Evolutionary conservation across 2,113 vertebrate species (phyloP).

Genomic region (Gadus chalcogrammus): DNA sequence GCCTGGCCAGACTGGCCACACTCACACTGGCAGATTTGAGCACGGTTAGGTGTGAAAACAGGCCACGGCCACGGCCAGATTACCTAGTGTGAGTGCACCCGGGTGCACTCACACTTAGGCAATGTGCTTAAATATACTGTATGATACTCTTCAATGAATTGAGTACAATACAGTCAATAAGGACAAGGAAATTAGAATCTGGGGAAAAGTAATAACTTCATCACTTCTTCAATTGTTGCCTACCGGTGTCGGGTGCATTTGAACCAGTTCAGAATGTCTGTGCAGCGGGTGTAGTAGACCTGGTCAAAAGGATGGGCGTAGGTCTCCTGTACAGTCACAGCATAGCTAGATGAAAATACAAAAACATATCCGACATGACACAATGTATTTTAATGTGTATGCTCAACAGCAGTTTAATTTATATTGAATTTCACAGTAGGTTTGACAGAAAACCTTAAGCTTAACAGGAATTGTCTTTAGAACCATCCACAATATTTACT

Average conservation of each 20-base stretch:
- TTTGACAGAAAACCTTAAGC: not conserved
- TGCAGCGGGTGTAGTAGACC: conserved; percentile 92
- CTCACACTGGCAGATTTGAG: too few species aligned
- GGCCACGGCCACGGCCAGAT: too few species aligned
- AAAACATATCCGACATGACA: not conserved
- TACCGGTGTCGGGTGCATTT: conserved; percentile 93
- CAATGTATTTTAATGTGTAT: not conserved
- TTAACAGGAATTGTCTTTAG: not conserved
- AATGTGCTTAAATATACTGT: too few species aligned
- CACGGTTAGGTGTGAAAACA: too few species aligned
- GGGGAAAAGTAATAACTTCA: not conserved
- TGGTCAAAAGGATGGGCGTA: conserved; percentile 92
- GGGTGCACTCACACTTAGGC: too few species aligned
- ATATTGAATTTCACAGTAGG: not conserved
- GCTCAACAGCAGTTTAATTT: not conserved
- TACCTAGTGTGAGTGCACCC: too few species aligned
- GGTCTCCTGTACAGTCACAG: conserved; percentile 90
- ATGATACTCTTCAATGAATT: not conserved
- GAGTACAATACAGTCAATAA: not conserved
- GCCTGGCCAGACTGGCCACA: too few species aligned
- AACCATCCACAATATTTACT: not conserved
- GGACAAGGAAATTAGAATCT: too few species aligned
- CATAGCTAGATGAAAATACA: conserved; percentile 72
- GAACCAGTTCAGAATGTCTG: conserved; percentile 97
- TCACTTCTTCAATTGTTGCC: not conserved